phyloP scores from a whole-genome alignment of 2,888 invertebrate genomes.

The Glaucopsyche alexis region DNA sequence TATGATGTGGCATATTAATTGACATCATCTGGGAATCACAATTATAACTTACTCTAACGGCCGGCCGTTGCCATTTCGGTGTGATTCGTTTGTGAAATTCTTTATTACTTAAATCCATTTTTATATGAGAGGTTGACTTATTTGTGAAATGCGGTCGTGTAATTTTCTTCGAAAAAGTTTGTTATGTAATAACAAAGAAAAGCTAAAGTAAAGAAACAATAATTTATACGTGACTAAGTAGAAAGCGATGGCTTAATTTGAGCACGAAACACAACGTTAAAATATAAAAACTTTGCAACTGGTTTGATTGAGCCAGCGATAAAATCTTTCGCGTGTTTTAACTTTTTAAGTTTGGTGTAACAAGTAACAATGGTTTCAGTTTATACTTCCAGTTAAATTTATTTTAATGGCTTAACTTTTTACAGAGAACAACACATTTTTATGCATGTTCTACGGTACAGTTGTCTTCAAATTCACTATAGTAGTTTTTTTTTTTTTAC shows the following conservation, averaged over 20 bases:
- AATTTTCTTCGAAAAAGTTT: neutral
- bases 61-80: too few species aligned
- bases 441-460: too few species aligned
- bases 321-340: slow-evolving; percentile 11
- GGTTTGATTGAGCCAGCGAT: neutral
- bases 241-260: slow-evolving; percentile 20
- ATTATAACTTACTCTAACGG: neutral
- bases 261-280: slow-evolving; percentile 11
- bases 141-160: neutral
- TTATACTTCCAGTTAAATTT: neutral
- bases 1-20: neutral
- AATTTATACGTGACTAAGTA: slow-evolving; percentile 7
- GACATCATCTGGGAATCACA: neutral
- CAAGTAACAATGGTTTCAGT: neutral
- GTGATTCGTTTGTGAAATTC: too few species aligned
- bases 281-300: slow-evolving; percentile 19
- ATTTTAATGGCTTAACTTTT: too few species aligned
- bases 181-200: neutral
- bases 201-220: slow-evolving; percentile 3
- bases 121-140: too few species aligned
- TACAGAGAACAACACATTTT: too few species aligned
- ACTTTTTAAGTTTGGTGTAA: slow-evolving; percentile 7
- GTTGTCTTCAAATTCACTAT: too few species aligned
- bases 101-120: too few species aligned
- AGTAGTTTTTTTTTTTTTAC: too few species aligned